These are phyloP conservation scores for Pogoniulus pusillus DNA, from an alignment of 2,797 vertebrate species.

Conservation along the genomic window DNA sequence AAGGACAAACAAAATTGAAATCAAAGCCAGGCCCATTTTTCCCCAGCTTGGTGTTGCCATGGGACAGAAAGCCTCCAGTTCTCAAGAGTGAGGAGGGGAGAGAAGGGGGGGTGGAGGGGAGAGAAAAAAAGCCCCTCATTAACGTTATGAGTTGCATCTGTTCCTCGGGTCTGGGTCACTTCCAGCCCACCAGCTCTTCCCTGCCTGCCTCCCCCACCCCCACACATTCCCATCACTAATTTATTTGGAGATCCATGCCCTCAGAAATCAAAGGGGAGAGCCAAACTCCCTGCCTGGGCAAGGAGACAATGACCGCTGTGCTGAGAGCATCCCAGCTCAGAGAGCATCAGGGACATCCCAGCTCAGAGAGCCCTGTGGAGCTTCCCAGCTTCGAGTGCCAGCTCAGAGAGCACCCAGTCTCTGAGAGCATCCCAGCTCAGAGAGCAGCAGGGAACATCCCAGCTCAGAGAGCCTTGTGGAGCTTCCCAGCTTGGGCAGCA, in stretches of 20 bases:
- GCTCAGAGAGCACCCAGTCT: too few species aligned
- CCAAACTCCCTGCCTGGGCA: neutral
- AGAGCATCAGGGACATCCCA: neutral
- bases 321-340: neutral
- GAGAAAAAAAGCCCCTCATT: neutral
- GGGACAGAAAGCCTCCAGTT: slow-evolving; percentile 37
- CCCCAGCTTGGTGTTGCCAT: slow-evolving; percentile 38
- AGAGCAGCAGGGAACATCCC: neutral
- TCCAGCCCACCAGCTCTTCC: neutral
- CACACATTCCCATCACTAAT: slow-evolving; percentile 1
- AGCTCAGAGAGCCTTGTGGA: neutral
- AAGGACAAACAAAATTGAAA: slow-evolving; percentile 59
- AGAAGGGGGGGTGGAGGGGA: neutral
- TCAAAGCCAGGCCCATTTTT: slow-evolving; percentile 53
- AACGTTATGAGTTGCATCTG: slow-evolving; percentile 59
- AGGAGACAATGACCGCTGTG: neutral
- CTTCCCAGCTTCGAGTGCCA: neutral
- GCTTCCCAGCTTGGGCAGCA: too few species aligned
- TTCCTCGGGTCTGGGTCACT: slow-evolving; percentile 30
- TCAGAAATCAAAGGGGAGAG: slow-evolving; percentile 8
- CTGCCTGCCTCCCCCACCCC: neutral
- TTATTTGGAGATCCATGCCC: neutral
- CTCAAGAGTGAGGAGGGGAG: slow-evolving; percentile 44
- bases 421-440: neutral
- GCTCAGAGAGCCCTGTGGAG: too few species aligned